These are phyloP conservation scores for Tachystola acroxantha DNA, from an alignment of 2,888 invertebrate genomes.

Conservation along the genomic window DNA sequence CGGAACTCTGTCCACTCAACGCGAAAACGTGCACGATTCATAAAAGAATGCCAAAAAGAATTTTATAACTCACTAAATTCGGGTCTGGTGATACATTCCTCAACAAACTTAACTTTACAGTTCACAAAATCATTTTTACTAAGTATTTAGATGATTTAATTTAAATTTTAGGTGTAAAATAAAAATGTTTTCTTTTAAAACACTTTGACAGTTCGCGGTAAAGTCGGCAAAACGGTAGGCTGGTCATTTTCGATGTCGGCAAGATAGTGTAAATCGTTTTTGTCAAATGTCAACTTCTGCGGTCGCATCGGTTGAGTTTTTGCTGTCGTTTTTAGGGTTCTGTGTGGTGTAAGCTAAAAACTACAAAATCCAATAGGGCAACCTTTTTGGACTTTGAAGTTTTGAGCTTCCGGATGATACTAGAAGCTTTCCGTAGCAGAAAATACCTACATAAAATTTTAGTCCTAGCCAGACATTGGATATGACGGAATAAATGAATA, in stretches of 20 bases:
- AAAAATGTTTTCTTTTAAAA: constrained; percentile 43
- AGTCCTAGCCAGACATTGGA: no score
- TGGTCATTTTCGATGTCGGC: constrained; percentile 65
- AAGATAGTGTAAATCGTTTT: constrained; percentile 64
- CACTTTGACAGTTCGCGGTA: constrained; percentile 74
- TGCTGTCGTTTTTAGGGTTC: constrained; percentile 19
- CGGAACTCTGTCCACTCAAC: constrained; percentile 27
- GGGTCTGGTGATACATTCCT: constrained; percentile 51
- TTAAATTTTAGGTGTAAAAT: constrained; percentile 11
- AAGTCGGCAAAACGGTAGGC: constrained; percentile 69
- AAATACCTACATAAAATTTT: no score
- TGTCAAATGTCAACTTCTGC: constrained; percentile 77
- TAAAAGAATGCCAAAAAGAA: constrained; percentile 39
- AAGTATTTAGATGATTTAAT: constrained; percentile 11
- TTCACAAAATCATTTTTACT: accelerated
- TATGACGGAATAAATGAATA: no score
- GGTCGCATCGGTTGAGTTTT: constrained; percentile 48
- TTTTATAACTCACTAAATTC: constrained; percentile 70
- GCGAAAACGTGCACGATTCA: constrained; percentile 17
- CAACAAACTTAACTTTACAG: constrained; percentile 1
- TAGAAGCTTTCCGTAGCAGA: no score
- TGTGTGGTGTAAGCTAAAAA: not conserved
- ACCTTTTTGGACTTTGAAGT: no score
- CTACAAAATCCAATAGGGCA: no score
- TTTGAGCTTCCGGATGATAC: no score